Conservation (phyloP, 2,888 invertebrate genomes). For the Nymphalis c-album region DNA sequence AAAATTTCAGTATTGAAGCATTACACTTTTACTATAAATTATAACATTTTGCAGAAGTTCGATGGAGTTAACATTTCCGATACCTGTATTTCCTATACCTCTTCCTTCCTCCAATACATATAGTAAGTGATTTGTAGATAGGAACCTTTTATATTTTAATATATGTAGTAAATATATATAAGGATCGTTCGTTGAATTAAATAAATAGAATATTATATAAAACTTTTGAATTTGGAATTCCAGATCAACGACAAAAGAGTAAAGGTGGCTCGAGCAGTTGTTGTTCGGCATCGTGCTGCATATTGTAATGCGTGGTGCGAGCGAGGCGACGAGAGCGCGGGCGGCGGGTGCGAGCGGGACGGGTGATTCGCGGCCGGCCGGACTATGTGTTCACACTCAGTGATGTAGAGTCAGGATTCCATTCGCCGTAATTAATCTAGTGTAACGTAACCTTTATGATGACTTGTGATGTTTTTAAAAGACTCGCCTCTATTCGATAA, state of each 20-base stretch:
- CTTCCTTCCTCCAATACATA: conserved; percentile 44
- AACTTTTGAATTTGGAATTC: conserved; percentile 60
- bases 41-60: conserved; percentile 67
- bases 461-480: conserved; percentile 67
- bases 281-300: conserved; percentile 96
- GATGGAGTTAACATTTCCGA: conserved; percentile 64
- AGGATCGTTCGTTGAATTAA: background rate
- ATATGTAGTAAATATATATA: background rate
- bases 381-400: conserved; percentile 71
- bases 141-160: background rate
- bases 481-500: conserved; percentile 40
- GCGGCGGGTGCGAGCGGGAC: conserved; percentile 54
- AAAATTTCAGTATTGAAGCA: too few species aligned
- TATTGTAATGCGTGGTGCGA: conserved; percentile 86
- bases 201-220: conserved; percentile 6
- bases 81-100: conserved; percentile 47
- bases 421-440: conserved; percentile 50
- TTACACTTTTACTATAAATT: background rate
- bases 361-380: conserved; percentile 56
- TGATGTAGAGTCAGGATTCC: conserved; percentile 61
- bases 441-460: conserved; percentile 26
- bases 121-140: conserved; percentile 41
- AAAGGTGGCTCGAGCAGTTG: conserved; percentile 97
- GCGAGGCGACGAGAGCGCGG: conserved; percentile 42
- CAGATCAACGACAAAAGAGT: conserved; percentile 97